phyloP scores from a whole-genome alignment of 1,140 invertebrate species.

The Scaptomyza montana region DNA sequence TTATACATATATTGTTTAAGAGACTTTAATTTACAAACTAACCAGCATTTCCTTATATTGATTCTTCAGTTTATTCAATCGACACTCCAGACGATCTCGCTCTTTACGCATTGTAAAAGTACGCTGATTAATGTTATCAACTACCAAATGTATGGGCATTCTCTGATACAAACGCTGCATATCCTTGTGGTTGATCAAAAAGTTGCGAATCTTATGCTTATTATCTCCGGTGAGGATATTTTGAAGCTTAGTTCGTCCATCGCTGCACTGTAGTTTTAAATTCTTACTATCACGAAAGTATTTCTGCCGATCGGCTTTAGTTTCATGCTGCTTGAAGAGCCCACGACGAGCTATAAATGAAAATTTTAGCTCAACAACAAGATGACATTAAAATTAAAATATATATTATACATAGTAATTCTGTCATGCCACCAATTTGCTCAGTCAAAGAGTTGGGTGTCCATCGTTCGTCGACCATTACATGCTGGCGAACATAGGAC shows the following conservation, averaged over 20 bases:
- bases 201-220: slow-evolving; percentile 67
- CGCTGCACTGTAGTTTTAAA: slow-evolving; percentile 69
- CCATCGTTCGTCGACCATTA: slow-evolving; percentile 75
- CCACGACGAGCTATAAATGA: slow-evolving; percentile 54
- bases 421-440: slow-evolving; percentile 71
- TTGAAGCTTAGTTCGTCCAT: slow-evolving; percentile 74
- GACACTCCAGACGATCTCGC: slow-evolving; percentile 70
- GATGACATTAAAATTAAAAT: background rate
- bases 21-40: background rate
- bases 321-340: slow-evolving; percentile 67
- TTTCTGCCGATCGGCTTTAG: slow-evolving; percentile 60
- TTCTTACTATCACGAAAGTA: slow-evolving; percentile 57
- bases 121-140: slow-evolving; percentile 80
- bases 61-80: slow-evolving; percentile 59
- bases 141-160: slow-evolving; percentile 76
- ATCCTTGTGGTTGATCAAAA: slow-evolving; percentile 70
- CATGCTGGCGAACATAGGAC: slow-evolving; percentile 66
- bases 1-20: background rate
- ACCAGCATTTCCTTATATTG: slow-evolving; percentile 58
- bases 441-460: slow-evolving; percentile 67
- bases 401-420: slow-evolving; percentile 66
- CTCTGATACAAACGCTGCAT: slow-evolving; percentile 76
- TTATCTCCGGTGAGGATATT: slow-evolving; percentile 65
- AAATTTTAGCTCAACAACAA: background rate
- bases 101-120: slow-evolving; percentile 81